Conservation (phyloP, 2,888 invertebrate genomes). For the Tortrix viridana region DNA sequence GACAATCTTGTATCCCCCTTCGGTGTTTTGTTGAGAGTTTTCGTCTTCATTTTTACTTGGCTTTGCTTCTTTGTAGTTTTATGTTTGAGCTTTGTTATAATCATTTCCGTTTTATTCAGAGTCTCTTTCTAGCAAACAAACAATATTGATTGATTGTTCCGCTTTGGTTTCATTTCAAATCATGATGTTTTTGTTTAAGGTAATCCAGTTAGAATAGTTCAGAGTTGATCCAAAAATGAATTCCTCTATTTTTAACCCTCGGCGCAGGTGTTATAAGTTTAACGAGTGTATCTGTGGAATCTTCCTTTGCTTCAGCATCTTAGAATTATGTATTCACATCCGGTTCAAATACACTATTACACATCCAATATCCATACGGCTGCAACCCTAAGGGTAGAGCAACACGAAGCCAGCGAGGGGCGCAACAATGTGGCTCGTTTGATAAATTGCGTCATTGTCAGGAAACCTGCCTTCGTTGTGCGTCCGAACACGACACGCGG, state of each 20-base stretch:
- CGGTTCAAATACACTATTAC: constrained; percentile 5
- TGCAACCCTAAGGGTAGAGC: constrained; percentile 3
- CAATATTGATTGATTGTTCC: no score
- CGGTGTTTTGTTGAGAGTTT: constrained; percentile 5
- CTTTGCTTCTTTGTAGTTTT: constrained; percentile 18
- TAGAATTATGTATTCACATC: neutral
- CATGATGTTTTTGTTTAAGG: no score
- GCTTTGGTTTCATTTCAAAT: no score
- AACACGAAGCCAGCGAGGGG: constrained; percentile 55
- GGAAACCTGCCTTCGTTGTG: constrained; percentile 19
- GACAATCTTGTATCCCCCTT: constrained; percentile 21
- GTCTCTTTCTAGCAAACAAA: neutral
- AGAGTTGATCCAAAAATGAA: no score
- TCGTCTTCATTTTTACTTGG: constrained; percentile 16
- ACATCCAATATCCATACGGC: constrained; percentile 6
- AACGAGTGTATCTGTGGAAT: no score
- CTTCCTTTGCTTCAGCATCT: neutral
- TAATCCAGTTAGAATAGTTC: no score
- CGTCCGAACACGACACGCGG: constrained; percentile 14
- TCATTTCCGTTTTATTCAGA: constrained; percentile 5
- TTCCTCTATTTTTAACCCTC: no score
- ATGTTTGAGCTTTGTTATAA: constrained; percentile 8
- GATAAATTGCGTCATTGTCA: constrained; percentile 81
- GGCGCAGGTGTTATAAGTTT: no score
- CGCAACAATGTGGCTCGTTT: constrained; percentile 79